Percentiles rank a stretch among this genome's conserved stretches.
These are phyloP conservation scores for Pleuronectes platessa DNA, from an alignment of 2,113 vertebrate species.

Conservation along the genomic window DNA sequence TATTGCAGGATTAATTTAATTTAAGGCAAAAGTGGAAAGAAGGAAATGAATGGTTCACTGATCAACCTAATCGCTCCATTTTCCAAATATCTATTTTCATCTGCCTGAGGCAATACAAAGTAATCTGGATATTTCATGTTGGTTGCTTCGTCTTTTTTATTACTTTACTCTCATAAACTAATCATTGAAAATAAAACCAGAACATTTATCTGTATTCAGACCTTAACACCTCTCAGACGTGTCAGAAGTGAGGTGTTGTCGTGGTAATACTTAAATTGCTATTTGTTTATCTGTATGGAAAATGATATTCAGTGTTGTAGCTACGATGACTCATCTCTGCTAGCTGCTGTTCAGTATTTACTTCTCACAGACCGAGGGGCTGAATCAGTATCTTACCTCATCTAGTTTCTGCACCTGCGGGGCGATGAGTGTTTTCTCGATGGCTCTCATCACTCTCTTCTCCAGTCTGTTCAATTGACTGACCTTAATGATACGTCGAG, in stretches of 20 bases:
- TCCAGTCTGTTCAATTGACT: slow-evolving; percentile 67
- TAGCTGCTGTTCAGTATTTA: background rate
- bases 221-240: background rate
- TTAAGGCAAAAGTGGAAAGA: background rate
- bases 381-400: slow-evolving; percentile 64
- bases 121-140: slow-evolving; percentile 1
- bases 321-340: background rate
- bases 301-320: background rate
- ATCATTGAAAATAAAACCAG: background rate
- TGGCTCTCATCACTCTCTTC: slow-evolving; percentile 71
- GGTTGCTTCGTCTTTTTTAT: background rate
- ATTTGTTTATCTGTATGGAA: background rate
- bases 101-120: background rate
- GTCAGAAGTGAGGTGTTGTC: background rate
- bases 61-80: background rate
- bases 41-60: background rate
- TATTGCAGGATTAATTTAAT: background rate
- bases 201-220: background rate
- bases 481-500: slow-evolving; percentile 76
- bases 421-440: slow-evolving; percentile 81
- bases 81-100: background rate
- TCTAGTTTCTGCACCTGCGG: slow-evolving; percentile 74
- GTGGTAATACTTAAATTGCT: background rate
- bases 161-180: background rate
- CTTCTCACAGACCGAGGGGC: background rate